phyloP scores from a whole-genome alignment of 2,113 vertebrate genomes.

The Sylvietta virens region DNA sequence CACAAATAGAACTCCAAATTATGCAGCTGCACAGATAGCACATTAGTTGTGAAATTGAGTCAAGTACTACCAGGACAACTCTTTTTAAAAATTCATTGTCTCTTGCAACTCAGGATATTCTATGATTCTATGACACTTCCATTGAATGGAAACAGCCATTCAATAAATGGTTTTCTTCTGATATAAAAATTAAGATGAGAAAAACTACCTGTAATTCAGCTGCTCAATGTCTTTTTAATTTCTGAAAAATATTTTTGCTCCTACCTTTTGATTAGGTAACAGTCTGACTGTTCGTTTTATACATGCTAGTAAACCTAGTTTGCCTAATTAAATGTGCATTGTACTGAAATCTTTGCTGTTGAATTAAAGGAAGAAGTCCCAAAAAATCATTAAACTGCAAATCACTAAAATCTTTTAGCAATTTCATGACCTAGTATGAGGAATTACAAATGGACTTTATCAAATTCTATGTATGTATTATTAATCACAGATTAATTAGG shows the following conservation, averaged over 20 bases:
- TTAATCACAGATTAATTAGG: not conserved
- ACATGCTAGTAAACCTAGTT: not conserved
- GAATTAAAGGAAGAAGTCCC: not conserved
- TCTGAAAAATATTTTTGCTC: not conserved
- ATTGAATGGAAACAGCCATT: not conserved
- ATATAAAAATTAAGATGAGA: not conserved
- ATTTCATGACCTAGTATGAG: not conserved
- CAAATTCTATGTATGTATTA: not conserved
- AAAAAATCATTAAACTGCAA: not conserved
- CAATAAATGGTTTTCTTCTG: not conserved
- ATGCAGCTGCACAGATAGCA: not conserved
- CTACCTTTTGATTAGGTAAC: not conserved
- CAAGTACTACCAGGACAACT: not conserved
- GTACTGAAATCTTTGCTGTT: not conserved
- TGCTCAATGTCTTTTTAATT: not conserved
- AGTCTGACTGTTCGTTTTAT: not conserved
- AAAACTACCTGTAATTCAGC: not conserved
- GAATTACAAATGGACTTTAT: not conserved
- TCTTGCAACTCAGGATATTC: not conserved
- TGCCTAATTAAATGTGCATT: not conserved
- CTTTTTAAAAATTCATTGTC: not conserved
- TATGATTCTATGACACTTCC: not conserved
- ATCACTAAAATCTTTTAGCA: not conserved
- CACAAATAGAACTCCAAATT: not conserved
- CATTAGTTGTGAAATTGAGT: not conserved